Conservation (phyloP, 1,140 invertebrate species). For the Ctenoplectra terminalis region DNA sequence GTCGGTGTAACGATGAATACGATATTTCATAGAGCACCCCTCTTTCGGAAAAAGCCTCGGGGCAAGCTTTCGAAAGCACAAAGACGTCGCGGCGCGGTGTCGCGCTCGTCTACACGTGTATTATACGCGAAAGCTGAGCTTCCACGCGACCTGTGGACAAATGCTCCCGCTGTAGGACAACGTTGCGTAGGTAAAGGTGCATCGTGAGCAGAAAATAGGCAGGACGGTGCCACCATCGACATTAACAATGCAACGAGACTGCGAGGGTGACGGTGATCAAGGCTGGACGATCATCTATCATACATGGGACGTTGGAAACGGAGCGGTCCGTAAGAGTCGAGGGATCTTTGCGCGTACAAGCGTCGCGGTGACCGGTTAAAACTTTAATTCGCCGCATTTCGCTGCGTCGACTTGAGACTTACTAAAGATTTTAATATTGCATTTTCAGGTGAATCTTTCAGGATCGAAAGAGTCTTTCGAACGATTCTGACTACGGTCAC, state of each 20-base stretch:
- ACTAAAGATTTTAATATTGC: not conserved
- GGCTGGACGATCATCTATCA: slow-evolving; percentile 57
- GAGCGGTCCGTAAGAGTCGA: not conserved
- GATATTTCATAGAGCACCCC: slow-evolving; percentile 60
- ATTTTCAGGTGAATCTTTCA: not conserved
- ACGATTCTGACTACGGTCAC: too few species aligned
- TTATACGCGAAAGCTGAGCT: slow-evolving; percentile 34
- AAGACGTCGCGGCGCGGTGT: slow-evolving; percentile 54
- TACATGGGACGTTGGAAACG: slow-evolving; percentile 36
- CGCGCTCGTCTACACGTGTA: slow-evolving; percentile 47
- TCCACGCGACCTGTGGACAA: slow-evolving; percentile 9
- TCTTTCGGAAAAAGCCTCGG: slow-evolving; percentile 57
- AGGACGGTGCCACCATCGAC: slow-evolving; percentile 50
- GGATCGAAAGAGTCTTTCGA: not conserved
- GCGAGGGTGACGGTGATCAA: slow-evolving; percentile 66
- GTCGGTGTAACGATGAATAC: slow-evolving; percentile 62
- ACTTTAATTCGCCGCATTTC: slow-evolving; percentile 18
- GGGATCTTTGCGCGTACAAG: slow-evolving; percentile 29
- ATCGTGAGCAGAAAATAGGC: slow-evolving; percentile 37
- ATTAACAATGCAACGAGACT: slow-evolving; percentile 59
- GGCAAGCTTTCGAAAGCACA: slow-evolving; percentile 56
- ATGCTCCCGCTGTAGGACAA: slow-evolving; percentile 43
- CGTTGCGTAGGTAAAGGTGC: slow-evolving; percentile 10
- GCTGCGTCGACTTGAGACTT: not conserved
- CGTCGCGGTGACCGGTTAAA: slow-evolving; percentile 4